Evolutionary conservation across 2,797 vertebrate genomes (phyloP).

Genomic region (Oreortyx pictus): DNA sequence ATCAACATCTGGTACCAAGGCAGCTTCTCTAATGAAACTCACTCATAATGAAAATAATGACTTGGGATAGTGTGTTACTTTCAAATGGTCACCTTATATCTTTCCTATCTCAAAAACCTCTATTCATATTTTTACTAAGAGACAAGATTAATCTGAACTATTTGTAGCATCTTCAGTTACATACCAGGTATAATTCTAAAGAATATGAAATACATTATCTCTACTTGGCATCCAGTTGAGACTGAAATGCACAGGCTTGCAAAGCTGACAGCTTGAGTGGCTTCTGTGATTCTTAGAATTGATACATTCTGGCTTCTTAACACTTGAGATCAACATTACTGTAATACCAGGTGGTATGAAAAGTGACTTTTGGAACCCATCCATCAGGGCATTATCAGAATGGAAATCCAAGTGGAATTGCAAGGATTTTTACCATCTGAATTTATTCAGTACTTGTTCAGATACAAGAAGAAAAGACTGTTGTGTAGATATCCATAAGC

Average conservation of each 20-base stretch:
- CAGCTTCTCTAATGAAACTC: not conserved
- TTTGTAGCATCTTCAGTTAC: not conserved
- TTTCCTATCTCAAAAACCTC: not conserved
- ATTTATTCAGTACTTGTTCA: not conserved
- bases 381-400: not conserved
- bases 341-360: not conserved
- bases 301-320: not conserved
- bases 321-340: not conserved
- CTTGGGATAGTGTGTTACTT: not conserved
- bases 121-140: not conserved
- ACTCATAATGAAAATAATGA: constrained; percentile 17
- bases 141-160: not conserved
- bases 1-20: not conserved
- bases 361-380: not conserved
- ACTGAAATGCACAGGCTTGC: not conserved
- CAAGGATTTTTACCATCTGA: not conserved
- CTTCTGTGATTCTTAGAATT: not conserved
- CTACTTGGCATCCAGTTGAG: not conserved
- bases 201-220: constrained; percentile 6
- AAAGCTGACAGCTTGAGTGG: not conserved
- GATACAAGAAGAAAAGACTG: not conserved
- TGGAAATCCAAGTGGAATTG: not conserved
- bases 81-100: not conserved
- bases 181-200: not conserved
- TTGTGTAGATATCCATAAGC: not conserved